Conservation (phyloP, 1,140 invertebrate genomes). For the Nasonia vitripennis region DNA sequence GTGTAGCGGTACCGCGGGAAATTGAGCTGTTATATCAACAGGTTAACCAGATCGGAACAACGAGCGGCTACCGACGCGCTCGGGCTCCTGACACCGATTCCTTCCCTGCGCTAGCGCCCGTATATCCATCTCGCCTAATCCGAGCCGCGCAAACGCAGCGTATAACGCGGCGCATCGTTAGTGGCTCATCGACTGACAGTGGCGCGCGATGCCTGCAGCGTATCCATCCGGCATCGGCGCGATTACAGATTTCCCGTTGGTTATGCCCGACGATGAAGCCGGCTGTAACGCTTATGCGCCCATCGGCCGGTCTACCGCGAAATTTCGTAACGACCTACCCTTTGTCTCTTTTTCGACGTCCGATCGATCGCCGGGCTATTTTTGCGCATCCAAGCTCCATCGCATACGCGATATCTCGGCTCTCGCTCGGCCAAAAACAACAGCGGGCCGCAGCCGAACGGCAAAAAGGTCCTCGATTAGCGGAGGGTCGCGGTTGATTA, state of each 20-base stretch:
- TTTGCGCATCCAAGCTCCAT: neutral
- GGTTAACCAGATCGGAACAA: constrained; percentile 42
- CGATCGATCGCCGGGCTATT: neutral
- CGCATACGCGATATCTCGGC: no score
- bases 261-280: neutral
- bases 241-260: constrained; percentile 7
- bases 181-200: neutral
- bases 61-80: neutral
- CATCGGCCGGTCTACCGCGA: neutral
- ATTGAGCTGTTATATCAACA: constrained; percentile 46
- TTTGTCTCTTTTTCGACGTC: neutral
- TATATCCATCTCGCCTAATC: neutral
- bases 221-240: neutral
- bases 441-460: neutral
- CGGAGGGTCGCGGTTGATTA: neutral
- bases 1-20: neutral
- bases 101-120: neutral
- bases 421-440: no score
- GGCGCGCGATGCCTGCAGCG: no score
- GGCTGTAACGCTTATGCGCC: neutral
- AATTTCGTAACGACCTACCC: neutral
- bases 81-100: constrained; percentile 31
- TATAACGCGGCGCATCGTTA: neutral
- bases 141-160: neutral
- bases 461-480: neutral